Base-by-base conservation (phyloP, 2,113 vertebrate genomes). In the Forbesichthys agassizii region DNA sequence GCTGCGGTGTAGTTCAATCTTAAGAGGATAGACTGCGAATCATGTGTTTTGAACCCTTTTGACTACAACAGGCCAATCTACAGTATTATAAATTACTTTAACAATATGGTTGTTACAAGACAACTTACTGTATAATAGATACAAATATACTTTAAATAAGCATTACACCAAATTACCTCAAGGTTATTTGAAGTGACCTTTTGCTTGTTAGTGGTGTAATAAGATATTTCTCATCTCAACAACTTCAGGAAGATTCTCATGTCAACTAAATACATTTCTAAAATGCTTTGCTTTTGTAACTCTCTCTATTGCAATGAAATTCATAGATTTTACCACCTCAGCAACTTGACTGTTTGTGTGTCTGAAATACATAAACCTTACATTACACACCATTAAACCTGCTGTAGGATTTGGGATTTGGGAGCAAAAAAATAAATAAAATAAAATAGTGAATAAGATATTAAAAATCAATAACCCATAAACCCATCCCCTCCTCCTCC, bases 141-240 rank as follows among this genome's bases (percentile, higher is more conserved):
- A 27, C 27, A 68, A 47, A 82, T 42, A 59, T 60, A 67, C 65
- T 60, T 61, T n/a, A n/a, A n/a, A n/a, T n/a, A n/a, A 46, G 33
- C 33, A 67, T 69, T 66, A 59, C 68, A 47, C 62, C 77, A 63
- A 66, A 49, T 72, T 51, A 60, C 36, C 20, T 47, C 18, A 57
- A 18, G 65, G 62, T 69, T 64, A 16, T 64, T 33, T 64, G 49
- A 16, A 83, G 68, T 80, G 66, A 74, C 52, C 71, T 49, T 52
- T 55, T 55, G 36, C 75, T 77, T 80, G 64, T 68, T 82, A 66
- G 60, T 74, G 14, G n/a, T 73, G 49, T 71, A 64, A 79, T 68
- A 77, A 79, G 20, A 27, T 27, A 27, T 27, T 46, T 33, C 18
- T n/a, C 49, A 33, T 14, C 68, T 49, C 5, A 13, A 54, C 46